A percentile compares a stretch with the other conserved stretches of the same genome.
phyloP scores from a whole-genome alignment of 2,888 invertebrate genomes.

The Oligia strigilis region DNA sequence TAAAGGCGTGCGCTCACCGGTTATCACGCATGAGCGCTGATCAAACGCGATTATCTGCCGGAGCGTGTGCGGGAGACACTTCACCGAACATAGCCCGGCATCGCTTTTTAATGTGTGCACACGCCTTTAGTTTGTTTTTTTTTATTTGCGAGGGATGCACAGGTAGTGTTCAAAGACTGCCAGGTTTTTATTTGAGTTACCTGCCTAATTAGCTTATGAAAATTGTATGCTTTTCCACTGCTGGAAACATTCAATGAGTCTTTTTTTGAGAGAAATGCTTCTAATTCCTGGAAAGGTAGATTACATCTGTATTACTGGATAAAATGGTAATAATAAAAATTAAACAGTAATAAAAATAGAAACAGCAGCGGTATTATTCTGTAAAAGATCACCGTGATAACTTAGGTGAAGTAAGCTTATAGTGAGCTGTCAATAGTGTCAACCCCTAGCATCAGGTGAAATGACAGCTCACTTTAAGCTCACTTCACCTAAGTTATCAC shows the following conservation, averaged over 20 bases:
- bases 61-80: slow-evolving; percentile 74
- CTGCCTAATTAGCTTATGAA: slow-evolving; percentile 32
- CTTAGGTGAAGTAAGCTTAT: too few species aligned
- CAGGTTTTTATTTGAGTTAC: slow-evolving; percentile 25
- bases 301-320: not conserved
- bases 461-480: too few species aligned
- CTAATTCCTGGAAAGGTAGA: not conserved
- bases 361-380: not conserved
- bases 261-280: slow-evolving; percentile 1
- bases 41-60: slow-evolving; percentile 81
- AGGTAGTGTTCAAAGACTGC: slow-evolving; percentile 33
- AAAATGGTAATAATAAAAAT: not conserved
- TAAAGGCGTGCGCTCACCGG: slow-evolving; percentile 71
- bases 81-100: slow-evolving; percentile 71
- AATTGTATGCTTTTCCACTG: not conserved
- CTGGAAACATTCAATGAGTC: not conserved
- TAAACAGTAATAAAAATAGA: not conserved
- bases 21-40: slow-evolving; percentile 81
- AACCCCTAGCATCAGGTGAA: too few species aligned
- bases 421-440: too few species aligned
- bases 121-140: slow-evolving; percentile 54
- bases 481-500: too few species aligned
- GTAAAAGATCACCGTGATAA: too few species aligned
- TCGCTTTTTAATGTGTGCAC: slow-evolving; percentile 63
- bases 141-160: slow-evolving; percentile 16